A percentile compares a stretch with the other conserved stretches of the same genome.
phyloP scores from a whole-genome alignment of 2,888 invertebrate species.

The Taphrorychus bicolor region DNA sequence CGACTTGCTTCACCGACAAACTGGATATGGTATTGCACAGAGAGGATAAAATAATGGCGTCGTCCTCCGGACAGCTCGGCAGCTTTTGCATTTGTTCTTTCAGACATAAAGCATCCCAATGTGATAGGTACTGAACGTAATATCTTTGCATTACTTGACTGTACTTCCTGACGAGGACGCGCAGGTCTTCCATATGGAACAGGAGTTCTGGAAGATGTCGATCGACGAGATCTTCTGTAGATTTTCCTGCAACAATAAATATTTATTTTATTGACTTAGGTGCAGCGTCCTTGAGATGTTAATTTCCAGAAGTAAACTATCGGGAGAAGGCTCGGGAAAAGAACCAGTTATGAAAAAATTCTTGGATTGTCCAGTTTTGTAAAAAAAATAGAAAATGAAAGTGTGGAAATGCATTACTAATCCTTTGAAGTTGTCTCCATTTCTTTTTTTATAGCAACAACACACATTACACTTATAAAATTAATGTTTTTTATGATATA shows the following conservation, averaged over 20 bases:
- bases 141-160: slow-evolving; percentile 82
- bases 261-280: too few relatives aligned
- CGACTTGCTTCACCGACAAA: slow-evolving; percentile 92
- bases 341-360: too few relatives aligned
- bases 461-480: too few relatives aligned
- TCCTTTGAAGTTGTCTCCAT: too few relatives aligned
- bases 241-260: slow-evolving; percentile 63
- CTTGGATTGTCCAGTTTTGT: too few relatives aligned
- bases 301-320: too few relatives aligned
- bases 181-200: slow-evolving; percentile 97
- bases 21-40: slow-evolving; percentile 87
- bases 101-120: slow-evolving; percentile 93
- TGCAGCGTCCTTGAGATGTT: too few relatives aligned
- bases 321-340: too few relatives aligned
- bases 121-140: slow-evolving; percentile 95
- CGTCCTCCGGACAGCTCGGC: slow-evolving; percentile 90
- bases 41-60: slow-evolving; percentile 91
- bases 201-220: slow-evolving; percentile 95
- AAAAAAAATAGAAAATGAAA: too few relatives aligned
- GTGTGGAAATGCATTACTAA: too few relatives aligned
- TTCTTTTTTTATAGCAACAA: too few relatives aligned
- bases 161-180: slow-evolving; percentile 94
- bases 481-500: too few relatives aligned
- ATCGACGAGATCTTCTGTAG: slow-evolving; percentile 93
- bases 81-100: slow-evolving; percentile 84